phyloP scores from a whole-genome alignment of 2,797 vertebrate genomes.

The Staurois parvus region DNA sequence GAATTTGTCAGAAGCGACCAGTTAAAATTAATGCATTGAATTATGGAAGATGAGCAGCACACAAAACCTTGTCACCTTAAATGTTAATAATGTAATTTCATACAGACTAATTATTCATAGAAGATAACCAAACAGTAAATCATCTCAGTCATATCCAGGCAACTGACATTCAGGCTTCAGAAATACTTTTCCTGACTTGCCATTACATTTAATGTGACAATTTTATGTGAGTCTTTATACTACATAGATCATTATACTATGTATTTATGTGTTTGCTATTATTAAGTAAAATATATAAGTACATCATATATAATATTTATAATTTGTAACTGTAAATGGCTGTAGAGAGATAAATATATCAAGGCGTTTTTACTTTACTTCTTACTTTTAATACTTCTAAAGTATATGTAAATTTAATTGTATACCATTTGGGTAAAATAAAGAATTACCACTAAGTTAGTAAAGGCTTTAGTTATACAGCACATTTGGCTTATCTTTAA shows the following conservation, averaged over 20 bases:
- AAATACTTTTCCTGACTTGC: constrained; percentile 17
- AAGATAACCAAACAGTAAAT: constrained; percentile 73
- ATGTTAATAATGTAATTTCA: constrained; percentile 72
- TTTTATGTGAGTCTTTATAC: constrained; percentile 3
- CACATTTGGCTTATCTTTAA: background rate
- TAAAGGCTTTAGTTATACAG: background rate
- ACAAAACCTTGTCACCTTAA: constrained; percentile 62
- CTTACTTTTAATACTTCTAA: no score
- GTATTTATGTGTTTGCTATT: background rate
- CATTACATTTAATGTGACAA: constrained; percentile 18
- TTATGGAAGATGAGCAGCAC: constrained; percentile 65
- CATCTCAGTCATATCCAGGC: constrained; percentile 60
- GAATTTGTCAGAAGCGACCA: constrained; percentile 65
- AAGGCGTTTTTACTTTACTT: no score
- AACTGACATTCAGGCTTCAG: constrained; percentile 53
- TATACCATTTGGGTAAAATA: no score
- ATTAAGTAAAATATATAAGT: background rate
- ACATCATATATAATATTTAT: constrained; percentile 10
- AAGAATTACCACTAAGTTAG: background rate
- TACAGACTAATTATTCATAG: constrained; percentile 70
- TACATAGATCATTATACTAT: background rate
- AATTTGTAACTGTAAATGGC: background rate
- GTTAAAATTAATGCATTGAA: constrained; percentile 67
- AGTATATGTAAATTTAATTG: no score
- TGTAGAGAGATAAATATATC: background rate